Percentiles rank a stretch among this genome's conserved stretches.
phyloP scores from a whole-genome alignment of 1,140 invertebrate species.

The Procambarus virginalis region DNA sequence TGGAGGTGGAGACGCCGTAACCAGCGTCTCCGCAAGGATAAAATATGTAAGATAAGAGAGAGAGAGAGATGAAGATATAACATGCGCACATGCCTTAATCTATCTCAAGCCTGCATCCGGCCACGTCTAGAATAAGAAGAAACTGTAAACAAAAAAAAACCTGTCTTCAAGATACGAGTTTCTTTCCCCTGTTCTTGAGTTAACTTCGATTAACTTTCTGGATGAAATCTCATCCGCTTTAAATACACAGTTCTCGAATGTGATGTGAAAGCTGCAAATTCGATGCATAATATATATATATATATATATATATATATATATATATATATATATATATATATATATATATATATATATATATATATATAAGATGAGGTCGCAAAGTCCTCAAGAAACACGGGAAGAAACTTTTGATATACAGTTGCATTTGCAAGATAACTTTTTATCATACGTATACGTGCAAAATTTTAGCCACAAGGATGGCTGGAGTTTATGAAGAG shows the following conservation, averaged over 20 bases:
- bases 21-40: neutral
- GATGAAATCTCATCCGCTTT: too few species aligned
- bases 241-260: too few species aligned
- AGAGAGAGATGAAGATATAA: conserved; percentile 3
- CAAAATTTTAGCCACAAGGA: conserved; percentile 32
- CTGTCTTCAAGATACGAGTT: neutral
- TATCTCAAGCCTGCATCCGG: conserved; percentile 61
- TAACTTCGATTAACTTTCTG: neutral
- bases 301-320: too few species aligned
- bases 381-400: neutral
- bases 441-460: conserved; percentile 24
- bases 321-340: too few species aligned
- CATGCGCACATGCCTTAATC: conserved; percentile 46
- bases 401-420: neutral
- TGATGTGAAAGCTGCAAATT: too few species aligned
- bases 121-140: conserved; percentile 61
- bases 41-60: conserved; percentile 1
- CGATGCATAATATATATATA: too few species aligned
- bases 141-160: conserved; percentile 36
- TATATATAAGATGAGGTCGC: too few species aligned
- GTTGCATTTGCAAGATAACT: neutral
- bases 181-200: neutral
- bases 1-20: conserved; percentile 12
- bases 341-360: too few species aligned
- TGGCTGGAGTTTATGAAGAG: conserved; percentile 26